Base-by-base conservation (phyloP, 1,140 invertebrate species). In the Heliothis virescens region DNA sequence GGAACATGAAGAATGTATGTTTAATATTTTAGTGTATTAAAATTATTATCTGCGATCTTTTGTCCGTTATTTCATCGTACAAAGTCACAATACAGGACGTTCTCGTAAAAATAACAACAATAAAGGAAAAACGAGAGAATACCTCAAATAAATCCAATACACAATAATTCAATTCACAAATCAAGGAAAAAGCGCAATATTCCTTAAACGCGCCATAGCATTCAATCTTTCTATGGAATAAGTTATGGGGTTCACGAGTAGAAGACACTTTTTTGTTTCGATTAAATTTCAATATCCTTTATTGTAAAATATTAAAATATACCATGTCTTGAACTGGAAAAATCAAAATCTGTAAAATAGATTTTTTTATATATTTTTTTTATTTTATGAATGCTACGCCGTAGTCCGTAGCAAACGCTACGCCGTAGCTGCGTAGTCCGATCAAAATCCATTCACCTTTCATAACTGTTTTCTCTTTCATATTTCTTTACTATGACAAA, bases 131-230 rank as follows among this genome's bases (percentile, higher is more conserved):
- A 88, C 80, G 73, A 78, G 77, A 79, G 82, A 87, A 85, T 81
- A 79, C 73, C 73, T 75, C 73, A 76, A 76, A 76, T 76, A 76
- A 63, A 76, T 83, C 86, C 81, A 81, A 79, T 81, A 81, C 83
- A 83, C 77, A 85, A 87, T 89, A 87, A 86, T 83, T 87, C 85
- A 85, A 86, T 87, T 81, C 82, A 81, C 79, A 85, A 87, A 87
- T 87, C 83, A 87, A 83, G 83, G 83, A 82, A 86, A 89, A 86
- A 79, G 83, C 80, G 80, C 82, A 83, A 85, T 85, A 86, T 76
- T 63, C 74, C 74, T 76, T 76, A 76, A 76, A 76, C 74, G 74
- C 60, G 59, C 74, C 74, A 53, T 60, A 76, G 59, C 59, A 63
- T 76, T 76, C 60, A 76, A 76, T 76, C 59, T 85, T 87, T 80